These are phyloP conservation scores for Camponotus fellah DNA, from an alignment of 2,888 invertebrate species.

Conservation along the genomic window DNA sequence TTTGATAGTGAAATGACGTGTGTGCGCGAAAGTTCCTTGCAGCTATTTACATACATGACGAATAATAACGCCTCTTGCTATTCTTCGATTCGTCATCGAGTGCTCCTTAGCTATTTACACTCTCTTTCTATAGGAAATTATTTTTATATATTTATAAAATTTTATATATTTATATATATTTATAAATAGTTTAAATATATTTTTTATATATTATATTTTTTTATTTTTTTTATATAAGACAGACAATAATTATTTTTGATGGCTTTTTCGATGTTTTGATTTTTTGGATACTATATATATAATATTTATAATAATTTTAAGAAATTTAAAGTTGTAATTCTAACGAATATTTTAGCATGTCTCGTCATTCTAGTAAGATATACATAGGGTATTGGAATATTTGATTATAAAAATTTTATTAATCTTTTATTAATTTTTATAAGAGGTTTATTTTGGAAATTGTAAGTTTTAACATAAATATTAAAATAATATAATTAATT, in stretches of 20 bases:
- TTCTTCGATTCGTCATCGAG: not conserved
- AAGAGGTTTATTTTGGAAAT: not conserved
- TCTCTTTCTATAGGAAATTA: not conserved
- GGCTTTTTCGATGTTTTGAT: not conserved
- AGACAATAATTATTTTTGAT: not conserved
- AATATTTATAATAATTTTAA: not conserved
- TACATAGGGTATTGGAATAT: no score
- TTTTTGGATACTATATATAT: not conserved
- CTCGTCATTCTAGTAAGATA: no score
- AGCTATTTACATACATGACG: conserved; percentile 6
- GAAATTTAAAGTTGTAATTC: not conserved
- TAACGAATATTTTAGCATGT: not conserved
- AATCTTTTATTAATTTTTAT: not conserved
- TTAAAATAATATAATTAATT: not conserved
- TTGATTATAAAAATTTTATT: not conserved
- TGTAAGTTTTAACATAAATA: no score
- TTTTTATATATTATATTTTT: no score
- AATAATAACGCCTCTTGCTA: not conserved
- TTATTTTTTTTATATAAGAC: no score
- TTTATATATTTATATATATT: no score
- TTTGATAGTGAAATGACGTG: conserved; percentile 28
- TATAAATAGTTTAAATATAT: no score
- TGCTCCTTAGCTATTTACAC: not conserved
- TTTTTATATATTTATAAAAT: not conserved
- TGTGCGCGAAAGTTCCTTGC: conserved; percentile 20